A percentile compares a stretch with the other conserved stretches of the same genome.
These are phyloP conservation scores for Cochlearius cochlearius DNA, from an alignment of 2,113 vertebrate species.

Conservation along the genomic window DNA sequence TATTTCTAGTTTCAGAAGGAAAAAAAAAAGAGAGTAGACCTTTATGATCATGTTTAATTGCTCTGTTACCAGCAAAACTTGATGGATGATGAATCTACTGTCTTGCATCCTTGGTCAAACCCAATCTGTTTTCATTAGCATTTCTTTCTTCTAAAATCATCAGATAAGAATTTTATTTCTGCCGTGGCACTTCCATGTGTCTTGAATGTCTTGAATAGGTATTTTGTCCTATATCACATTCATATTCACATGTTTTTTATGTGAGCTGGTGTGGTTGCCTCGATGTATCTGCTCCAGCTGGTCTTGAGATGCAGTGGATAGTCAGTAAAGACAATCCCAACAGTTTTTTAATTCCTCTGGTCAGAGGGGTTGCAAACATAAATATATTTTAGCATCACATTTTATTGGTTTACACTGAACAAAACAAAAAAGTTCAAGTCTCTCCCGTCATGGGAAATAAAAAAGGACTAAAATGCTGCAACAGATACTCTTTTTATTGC, in stretches of 20 bases:
- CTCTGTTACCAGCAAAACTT: not conserved
- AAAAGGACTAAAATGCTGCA: not conserved
- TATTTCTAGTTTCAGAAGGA: slow-evolving; percentile 50
- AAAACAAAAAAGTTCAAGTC: not conserved
- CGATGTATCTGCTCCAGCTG: not conserved
- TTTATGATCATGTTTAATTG: slow-evolving; percentile 15
- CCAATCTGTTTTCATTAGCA: not conserved
- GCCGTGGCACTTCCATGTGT: not conserved
- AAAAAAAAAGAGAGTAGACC: slow-evolving; percentile 23
- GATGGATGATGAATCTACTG: not conserved
- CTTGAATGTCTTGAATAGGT: not conserved
- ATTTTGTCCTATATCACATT: not conserved
- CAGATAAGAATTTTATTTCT: not conserved
- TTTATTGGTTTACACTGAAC: not conserved
- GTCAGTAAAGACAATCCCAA: not conserved
- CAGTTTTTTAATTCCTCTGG: not conserved
- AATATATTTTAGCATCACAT: not conserved
- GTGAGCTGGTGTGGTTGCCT: not conserved
- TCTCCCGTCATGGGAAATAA: not conserved
- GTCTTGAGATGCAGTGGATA: not conserved
- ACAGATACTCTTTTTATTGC: not conserved
- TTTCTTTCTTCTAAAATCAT: not conserved
- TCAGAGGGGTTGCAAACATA: not conserved
- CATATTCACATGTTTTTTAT: not conserved
- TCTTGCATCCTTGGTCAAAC: not conserved